A percentile compares a stretch with the other conserved stretches of the same genome.
Conservation (phyloP, 2,888 invertebrate genomes). For the Leptopilina drosophilae region DNA sequence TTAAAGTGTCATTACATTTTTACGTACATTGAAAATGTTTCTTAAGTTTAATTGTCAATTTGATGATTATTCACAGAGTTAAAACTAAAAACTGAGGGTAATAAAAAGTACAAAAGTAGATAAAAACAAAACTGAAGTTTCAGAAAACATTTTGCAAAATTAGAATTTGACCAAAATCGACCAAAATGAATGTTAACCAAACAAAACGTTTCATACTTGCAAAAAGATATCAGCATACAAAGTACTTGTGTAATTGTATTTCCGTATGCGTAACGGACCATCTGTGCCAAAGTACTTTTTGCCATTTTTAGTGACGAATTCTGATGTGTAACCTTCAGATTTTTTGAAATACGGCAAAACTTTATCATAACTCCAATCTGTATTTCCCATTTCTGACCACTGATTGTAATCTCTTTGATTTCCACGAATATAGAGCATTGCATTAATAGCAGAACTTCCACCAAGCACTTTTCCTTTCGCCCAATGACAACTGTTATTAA, state of each 20-base stretch:
- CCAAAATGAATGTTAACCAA: too few species aligned
- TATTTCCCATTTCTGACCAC: conserved; percentile 82
- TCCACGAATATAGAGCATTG: conserved; percentile 83
- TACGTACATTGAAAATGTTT: too few species aligned
- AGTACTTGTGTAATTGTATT: conserved; percentile 69
- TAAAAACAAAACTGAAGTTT: too few species aligned
- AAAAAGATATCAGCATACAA: conserved; percentile 75
- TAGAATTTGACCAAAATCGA: too few species aligned
- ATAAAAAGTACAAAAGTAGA: too few species aligned
- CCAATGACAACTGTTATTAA: conserved; percentile 77
- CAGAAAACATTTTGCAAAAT: too few species aligned
- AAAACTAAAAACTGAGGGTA: too few species aligned
- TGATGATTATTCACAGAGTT: too few species aligned
- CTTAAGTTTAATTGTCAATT: too few species aligned
- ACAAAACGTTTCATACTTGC: conserved; percentile 44
- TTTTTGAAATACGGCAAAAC: conserved; percentile 74
- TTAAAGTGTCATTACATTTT: too few species aligned
- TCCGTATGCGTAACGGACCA: conserved; percentile 78
- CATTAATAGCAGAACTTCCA: conserved; percentile 82
- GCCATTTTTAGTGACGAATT: conserved; percentile 70
- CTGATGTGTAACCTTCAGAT: conserved; percentile 62
- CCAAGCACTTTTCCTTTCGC: conserved; percentile 82
- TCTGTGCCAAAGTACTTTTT: conserved; percentile 73
- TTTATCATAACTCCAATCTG: conserved; percentile 80
- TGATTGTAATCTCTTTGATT: conserved; percentile 82